phyloP scores from a whole-genome alignment of 1,140 invertebrate species.

The Cotesia glomerata region DNA sequence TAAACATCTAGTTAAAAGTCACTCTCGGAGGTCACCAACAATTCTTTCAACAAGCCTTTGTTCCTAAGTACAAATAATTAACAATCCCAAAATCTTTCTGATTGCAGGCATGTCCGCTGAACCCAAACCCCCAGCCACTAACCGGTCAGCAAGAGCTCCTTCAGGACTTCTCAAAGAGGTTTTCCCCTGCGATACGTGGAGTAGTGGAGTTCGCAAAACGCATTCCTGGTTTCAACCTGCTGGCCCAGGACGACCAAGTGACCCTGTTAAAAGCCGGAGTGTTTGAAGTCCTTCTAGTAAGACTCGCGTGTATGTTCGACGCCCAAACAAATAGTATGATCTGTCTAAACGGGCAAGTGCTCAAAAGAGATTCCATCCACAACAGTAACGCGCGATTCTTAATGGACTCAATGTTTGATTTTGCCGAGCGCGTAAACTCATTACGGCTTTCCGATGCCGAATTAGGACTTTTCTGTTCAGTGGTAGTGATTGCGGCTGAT shows the following conservation, averaged over 20 bases:
- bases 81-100: conserved; percentile 42
- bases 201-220: conserved; percentile 97
- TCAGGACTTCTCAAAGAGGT: conserved; percentile 91
- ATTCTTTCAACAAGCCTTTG: background rate
- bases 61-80: background rate
- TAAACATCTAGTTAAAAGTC: background rate
- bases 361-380: conserved; percentile 88
- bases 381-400: conserved; percentile 92
- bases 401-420: conserved; percentile 96
- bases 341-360: conserved; percentile 89
- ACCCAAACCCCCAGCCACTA: conserved; percentile 87
- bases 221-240: conserved; percentile 92
- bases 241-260: conserved; percentile 96
- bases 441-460: conserved; percentile 90
- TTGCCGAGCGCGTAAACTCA: conserved; percentile 91
- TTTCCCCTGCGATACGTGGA: conserved; percentile 93
- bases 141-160: conserved; percentile 78
- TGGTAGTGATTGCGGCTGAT: conserved; percentile 93
- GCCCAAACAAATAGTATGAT: conserved; percentile 89
- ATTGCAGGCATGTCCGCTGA: conserved; percentile 91
- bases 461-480: conserved; percentile 92
- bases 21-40: background rate
- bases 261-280: conserved; percentile 94
- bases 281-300: conserved; percentile 91
- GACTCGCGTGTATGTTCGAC: conserved; percentile 93